Evolutionary conservation across 2,113 vertebrate species (phyloP).

Genomic region (Sander vitreus): DNA sequence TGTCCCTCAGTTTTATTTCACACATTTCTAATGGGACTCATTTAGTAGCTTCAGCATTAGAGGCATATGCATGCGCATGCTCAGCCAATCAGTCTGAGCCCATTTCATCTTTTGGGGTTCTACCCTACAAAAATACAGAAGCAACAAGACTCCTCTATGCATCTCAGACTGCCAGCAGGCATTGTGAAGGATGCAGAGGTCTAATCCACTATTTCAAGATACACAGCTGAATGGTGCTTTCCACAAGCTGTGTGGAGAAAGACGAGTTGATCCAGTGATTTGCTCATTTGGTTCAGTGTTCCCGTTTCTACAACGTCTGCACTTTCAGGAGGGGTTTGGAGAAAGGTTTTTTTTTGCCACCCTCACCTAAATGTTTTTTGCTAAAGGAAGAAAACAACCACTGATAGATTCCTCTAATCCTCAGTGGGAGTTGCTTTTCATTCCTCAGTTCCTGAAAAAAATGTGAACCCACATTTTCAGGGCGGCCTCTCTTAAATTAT

Average conservation of each 20-base stretch:
- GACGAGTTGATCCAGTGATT: conserved; percentile 25
- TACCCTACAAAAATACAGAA: not conserved
- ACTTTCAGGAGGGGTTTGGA: conserved; percentile 17
- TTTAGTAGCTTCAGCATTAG: conserved; percentile 17
- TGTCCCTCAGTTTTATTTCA: conserved; percentile 39
- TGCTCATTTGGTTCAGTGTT: conserved; percentile 45
- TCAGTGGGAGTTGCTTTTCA: conserved; percentile 18
- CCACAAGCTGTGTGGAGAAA: not conserved
- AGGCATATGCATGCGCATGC: conserved; percentile 3
- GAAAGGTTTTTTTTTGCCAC: conserved; percentile 2
- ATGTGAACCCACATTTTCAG: conserved; percentile 20
- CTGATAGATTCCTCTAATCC: conserved; percentile 12
- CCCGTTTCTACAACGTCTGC: conserved; percentile 13
- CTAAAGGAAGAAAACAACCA: conserved; percentile 15
- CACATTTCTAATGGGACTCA: conserved; percentile 25
- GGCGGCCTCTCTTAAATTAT: conserved; percentile 10
- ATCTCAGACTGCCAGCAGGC: conserved; percentile 9
- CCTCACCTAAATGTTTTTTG: conserved; percentile 24
- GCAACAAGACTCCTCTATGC: not conserved
- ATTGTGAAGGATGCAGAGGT: not conserved
- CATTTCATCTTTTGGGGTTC: conserved; percentile 21
- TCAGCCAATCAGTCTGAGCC: conserved; percentile 28
- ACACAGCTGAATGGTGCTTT: conserved; percentile 3
- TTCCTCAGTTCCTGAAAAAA: conserved; percentile 5
- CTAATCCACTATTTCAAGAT: conserved; percentile 21